Evolutionary conservation across 2,888 invertebrate species (phyloP).

Genomic region (Drosophila mimetica): DNA sequence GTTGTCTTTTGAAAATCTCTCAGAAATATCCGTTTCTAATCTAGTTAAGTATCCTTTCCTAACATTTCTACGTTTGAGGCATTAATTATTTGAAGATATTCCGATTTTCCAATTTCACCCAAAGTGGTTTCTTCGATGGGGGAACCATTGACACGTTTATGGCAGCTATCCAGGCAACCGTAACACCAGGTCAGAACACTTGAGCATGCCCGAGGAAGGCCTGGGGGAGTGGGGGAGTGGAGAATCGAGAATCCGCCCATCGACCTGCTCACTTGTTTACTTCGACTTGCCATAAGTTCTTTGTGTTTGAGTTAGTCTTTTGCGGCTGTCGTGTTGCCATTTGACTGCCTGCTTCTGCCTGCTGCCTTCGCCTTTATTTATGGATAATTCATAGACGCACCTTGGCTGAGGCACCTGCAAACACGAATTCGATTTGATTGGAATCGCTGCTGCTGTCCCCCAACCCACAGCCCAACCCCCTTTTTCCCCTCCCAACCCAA

Average conservation of each 20-base stretch:
- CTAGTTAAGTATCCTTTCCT: neutral
- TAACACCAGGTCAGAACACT: slow-evolving; percentile 23
- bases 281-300: slow-evolving; percentile 49
- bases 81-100: slow-evolving; percentile 11
- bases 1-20: too few relatives aligned
- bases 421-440: slow-evolving; percentile 52
- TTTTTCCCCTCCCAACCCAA: slow-evolving; percentile 2
- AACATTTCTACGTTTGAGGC: neutral
- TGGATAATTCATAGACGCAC: slow-evolving; percentile 69
- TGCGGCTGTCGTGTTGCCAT: slow-evolving; percentile 45
- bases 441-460: slow-evolving; percentile 32
- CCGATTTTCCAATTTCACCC: slow-evolving; percentile 15
- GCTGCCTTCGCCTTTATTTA: slow-evolving; percentile 52
- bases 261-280: slow-evolving; percentile 58
- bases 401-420: slow-evolving; percentile 53
- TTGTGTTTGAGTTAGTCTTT: slow-evolving; percentile 41
- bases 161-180: slow-evolving; percentile 22
- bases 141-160: slow-evolving; percentile 27
- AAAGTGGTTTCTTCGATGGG: slow-evolving; percentile 5
- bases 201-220: slow-evolving; percentile 9
- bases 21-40: neutral
- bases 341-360: slow-evolving; percentile 42
- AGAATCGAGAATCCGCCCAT: slow-evolving; percentile 3
- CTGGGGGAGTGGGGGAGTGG: neutral
- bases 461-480: slow-evolving; percentile 3